Percentiles rank a stretch among this genome's conserved stretches.
Evolutionary conservation across 2,888 invertebrate species (phyloP).

Genomic region (Teleogryllus oceanicus): DNA sequence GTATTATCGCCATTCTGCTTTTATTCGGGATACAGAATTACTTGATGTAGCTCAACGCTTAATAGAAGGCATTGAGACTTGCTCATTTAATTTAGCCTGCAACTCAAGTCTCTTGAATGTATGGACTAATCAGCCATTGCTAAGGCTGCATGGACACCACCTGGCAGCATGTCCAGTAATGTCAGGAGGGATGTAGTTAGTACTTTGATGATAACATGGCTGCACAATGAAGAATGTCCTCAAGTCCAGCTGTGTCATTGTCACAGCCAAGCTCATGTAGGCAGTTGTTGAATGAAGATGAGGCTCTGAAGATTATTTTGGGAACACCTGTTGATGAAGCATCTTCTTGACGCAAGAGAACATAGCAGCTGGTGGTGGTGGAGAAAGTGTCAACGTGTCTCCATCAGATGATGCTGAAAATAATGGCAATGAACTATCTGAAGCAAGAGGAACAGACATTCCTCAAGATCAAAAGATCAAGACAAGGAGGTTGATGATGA

Average conservation of each 20-base stretch:
- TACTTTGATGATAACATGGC: constrained; percentile 45
- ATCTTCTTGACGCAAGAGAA: constrained; percentile 32
- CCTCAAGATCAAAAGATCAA: constrained; percentile 36
- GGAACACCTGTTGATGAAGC: constrained; percentile 47
- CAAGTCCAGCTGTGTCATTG: constrained; percentile 25
- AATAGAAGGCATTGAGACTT: constrained; percentile 66
- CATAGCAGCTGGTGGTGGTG: not conserved
- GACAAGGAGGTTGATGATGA: constrained; percentile 34
- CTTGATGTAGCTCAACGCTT: constrained; percentile 73
- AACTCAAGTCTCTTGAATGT: constrained; percentile 84
- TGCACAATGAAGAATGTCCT: constrained; percentile 37
- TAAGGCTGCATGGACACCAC: constrained; percentile 80
- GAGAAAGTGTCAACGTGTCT: not conserved
- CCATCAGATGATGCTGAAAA: constrained; percentile 20
- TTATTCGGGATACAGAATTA: constrained; percentile 76
- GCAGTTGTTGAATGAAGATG: constrained; percentile 60
- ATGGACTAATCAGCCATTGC: constrained; percentile 81
- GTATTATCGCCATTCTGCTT: constrained; percentile 78
- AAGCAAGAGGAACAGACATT: constrained; percentile 28
- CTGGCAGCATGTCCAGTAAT: constrained; percentile 66
- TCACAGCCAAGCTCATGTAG: constrained; percentile 35
- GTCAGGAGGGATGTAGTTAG: constrained; percentile 66
- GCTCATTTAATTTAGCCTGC: constrained; percentile 67
- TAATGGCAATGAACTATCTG: too few species aligned
- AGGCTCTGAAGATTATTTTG: constrained; percentile 67